These are phyloP conservation scores for Rhyzopertha dominica DNA, from an alignment of 1,140 invertebrate species.

Conservation along the genomic window DNA sequence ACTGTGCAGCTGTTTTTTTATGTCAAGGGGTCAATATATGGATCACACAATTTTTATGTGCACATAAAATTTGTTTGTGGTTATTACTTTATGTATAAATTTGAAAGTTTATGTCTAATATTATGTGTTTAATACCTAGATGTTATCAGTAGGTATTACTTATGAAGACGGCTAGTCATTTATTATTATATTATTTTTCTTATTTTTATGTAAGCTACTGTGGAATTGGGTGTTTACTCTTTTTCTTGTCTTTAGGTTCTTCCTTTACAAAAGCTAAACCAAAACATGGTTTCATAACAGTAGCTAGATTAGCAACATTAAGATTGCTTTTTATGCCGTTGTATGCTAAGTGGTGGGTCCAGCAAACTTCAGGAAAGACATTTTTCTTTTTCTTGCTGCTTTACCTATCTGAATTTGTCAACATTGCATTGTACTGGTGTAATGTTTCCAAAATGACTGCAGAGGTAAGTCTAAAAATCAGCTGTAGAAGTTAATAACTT, in stretches of 20 bases:
- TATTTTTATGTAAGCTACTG: conserved; percentile 17
- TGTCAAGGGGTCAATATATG: too few relatives aligned
- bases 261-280: conserved; percentile 92
- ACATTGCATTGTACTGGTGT: conserved; percentile 58
- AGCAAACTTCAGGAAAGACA: conserved; percentile 72
- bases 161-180: too few relatives aligned
- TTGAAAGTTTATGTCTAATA: too few relatives aligned
- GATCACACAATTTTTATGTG: too few relatives aligned
- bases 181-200: conserved; percentile 14
- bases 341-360: conserved; percentile 81
- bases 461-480: too few relatives aligned
- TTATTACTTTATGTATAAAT: too few relatives aligned
- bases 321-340: conserved; percentile 77
- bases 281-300: conserved; percentile 77
- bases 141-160: too few relatives aligned
- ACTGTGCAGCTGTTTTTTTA: too few relatives aligned
- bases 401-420: conserved; percentile 31
- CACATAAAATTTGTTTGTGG: too few relatives aligned
- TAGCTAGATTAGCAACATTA: conserved; percentile 71
- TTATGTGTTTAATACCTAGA: too few relatives aligned
- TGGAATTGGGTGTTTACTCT: conserved; percentile 16
- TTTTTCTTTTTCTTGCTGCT: conserved; percentile 62
- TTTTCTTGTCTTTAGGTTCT: conserved; percentile 60
- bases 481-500: too few relatives aligned
- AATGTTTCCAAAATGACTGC: conserved; percentile 44